Conservation (phyloP, 2,888 invertebrate genomes). For the Mesodorylaimus sp. region DNA sequence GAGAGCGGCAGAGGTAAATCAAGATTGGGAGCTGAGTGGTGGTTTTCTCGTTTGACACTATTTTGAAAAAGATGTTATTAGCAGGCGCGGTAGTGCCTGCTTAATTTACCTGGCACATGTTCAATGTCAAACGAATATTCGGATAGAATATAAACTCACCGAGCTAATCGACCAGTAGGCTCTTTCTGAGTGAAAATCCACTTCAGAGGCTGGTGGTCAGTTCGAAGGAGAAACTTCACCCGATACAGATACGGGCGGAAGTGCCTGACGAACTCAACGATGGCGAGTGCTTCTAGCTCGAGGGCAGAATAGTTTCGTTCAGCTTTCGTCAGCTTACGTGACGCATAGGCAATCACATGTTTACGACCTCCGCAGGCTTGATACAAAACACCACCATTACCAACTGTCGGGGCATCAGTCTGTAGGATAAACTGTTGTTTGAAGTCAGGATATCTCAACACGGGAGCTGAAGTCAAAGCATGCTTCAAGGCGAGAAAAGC, state of each 20-base stretch:
- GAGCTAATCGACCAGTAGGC: conserved; percentile 31
- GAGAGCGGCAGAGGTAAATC: too few species aligned
- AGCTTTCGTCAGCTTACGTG: conserved; percentile 14
- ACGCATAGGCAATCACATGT: conserved; percentile 16
- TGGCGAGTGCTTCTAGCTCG: conserved; percentile 29
- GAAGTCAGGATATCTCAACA: conserved; percentile 17
- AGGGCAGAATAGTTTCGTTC: conserved; percentile 31
- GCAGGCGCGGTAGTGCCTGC: too few species aligned
- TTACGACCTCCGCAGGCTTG: conserved; percentile 13
- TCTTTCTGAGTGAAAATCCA: conserved; percentile 34
- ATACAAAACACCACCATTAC: conserved; percentile 19
- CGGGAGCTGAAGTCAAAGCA: conserved; percentile 10
- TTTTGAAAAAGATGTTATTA: too few species aligned
- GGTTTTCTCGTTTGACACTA: too few species aligned
- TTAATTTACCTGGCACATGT: conserved; percentile 29
- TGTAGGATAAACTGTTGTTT: conserved; percentile 17
- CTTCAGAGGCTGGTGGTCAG: conserved; percentile 35
- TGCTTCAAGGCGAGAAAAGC: conserved; percentile 9
- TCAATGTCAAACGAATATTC: conserved; percentile 26
- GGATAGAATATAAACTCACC: conserved; percentile 34
- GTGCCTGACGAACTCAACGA: conserved; percentile 27
- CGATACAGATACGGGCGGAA: conserved; percentile 32
- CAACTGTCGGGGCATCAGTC: conserved; percentile 20
- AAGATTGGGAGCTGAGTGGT: too few species aligned
- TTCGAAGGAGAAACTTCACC: conserved; percentile 23